Evolutionary conservation across 2,113 vertebrate genomes (phyloP).

Genomic region (Corythoichthys haematopterus): DNA sequence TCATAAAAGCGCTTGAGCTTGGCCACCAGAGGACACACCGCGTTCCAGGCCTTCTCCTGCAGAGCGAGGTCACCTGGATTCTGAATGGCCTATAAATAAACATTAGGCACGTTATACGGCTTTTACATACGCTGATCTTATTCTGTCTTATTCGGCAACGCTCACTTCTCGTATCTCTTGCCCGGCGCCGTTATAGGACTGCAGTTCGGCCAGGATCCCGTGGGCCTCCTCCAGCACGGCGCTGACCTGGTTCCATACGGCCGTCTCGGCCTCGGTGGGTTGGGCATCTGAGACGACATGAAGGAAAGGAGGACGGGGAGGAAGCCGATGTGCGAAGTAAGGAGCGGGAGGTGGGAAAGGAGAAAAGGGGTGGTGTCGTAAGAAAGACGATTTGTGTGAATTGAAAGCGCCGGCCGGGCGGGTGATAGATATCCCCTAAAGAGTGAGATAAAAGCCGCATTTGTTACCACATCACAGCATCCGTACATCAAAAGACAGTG

Average conservation of each 20-base stretch:
- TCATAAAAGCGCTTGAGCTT: constrained; percentile 91
- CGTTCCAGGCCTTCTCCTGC: constrained; percentile 88
- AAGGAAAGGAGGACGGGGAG: constrained; percentile 4
- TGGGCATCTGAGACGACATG: constrained; percentile 78
- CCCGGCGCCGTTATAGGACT: constrained; percentile 86
- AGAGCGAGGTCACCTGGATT: constrained; percentile 84
- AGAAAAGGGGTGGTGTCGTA: not conserved
- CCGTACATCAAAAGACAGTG: not conserved
- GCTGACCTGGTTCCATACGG: constrained; percentile 91
- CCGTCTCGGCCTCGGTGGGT: constrained; percentile 88
- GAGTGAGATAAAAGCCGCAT: constrained; percentile 25
- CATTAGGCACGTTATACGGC: constrained; percentile 3
- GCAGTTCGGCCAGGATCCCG: constrained; percentile 83
- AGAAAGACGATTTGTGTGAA: not conserved
- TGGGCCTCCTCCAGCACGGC: constrained; percentile 88
- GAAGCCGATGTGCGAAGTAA: constrained; percentile 43
- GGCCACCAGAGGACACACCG: constrained; percentile 88
- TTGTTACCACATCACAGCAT: not conserved
- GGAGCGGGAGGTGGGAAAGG: not conserved
- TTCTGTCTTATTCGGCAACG: not conserved
- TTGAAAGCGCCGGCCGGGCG: not conserved
- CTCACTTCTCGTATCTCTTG: constrained; percentile 90
- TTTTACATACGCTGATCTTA: constrained; percentile 8
- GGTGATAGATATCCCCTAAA: constrained; percentile 5
- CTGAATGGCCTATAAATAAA: constrained; percentile 82